phyloP scores from a whole-genome alignment of 2,113 vertebrate genomes.

The Chunga burmeisteri region DNA sequence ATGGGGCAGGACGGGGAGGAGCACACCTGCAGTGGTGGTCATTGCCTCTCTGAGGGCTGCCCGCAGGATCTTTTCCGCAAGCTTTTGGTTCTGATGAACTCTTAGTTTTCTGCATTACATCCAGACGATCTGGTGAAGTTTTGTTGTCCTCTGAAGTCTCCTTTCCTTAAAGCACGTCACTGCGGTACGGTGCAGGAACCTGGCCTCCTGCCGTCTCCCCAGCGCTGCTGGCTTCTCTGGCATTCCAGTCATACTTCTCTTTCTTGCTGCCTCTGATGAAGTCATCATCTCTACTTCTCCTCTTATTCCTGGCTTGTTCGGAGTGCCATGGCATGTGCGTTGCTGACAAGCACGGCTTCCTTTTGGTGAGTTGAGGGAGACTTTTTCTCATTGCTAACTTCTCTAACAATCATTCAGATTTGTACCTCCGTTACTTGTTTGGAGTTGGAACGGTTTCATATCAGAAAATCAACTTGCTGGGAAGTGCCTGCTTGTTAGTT shows the following conservation, averaged over 20 bases:
- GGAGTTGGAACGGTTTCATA: not conserved
- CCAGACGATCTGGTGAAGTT: not conserved
- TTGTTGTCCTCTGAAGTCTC: not conserved
- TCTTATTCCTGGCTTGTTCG: not conserved
- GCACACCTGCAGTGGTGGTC: not conserved
- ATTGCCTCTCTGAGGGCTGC: not conserved
- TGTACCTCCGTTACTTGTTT: not conserved
- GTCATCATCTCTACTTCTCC: slow-evolving; percentile 24
- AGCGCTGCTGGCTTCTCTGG: not conserved
- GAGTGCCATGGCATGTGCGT: slow-evolving; percentile 57
- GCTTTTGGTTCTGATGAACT: accelerated
- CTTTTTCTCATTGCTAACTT: not conserved
- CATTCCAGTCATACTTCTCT: slow-evolving; percentile 20
- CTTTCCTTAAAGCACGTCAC: not conserved
- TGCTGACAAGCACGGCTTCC: slow-evolving; percentile 7
- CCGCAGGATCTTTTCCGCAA: not conserved
- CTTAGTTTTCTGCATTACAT: not conserved
- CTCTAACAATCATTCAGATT: not conserved
- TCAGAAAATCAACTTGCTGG: not conserved
- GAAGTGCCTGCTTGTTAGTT: not conserved
- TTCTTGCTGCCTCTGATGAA: slow-evolving; percentile 50
- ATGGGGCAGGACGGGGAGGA: not conserved
- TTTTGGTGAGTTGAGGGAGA: slow-evolving; percentile 57
- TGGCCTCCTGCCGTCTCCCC: not conserved
- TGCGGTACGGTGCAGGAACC: not conserved